Percentiles rank a stretch among this genome's conserved stretches.
These are phyloP conservation scores for Petrocephalus sullivani DNA, from an alignment of 2,797 vertebrate genomes.

Conservation along the genomic window DNA sequence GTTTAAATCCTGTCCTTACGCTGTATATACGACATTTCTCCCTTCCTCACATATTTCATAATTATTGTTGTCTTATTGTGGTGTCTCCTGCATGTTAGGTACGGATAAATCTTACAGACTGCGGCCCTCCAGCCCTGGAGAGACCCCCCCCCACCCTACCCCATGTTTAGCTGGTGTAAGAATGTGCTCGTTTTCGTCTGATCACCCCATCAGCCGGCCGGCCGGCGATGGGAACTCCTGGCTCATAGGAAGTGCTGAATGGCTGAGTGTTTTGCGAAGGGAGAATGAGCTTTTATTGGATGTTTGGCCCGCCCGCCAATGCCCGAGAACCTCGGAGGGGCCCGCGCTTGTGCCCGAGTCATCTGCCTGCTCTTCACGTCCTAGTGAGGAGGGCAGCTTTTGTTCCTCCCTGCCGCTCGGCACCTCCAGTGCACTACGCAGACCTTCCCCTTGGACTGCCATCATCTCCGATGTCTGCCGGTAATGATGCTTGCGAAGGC, in stretches of 20 bases:
- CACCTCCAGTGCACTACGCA: not conserved
- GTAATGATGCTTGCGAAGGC: not conserved
- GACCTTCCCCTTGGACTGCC: not conserved
- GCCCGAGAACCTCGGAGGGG: conserved; percentile 48
- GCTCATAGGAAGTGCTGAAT: conserved; percentile 32
- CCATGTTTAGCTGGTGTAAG: not conserved
- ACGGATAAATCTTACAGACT: not conserved
- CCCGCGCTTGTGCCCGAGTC: conserved; percentile 43
- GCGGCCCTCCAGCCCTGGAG: not conserved
- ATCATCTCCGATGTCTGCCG: not conserved
- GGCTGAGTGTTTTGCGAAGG: conserved; percentile 42
- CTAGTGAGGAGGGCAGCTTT: conserved; percentile 55
- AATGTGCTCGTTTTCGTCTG: conserved; percentile 54
- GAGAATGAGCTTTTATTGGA: conserved; percentile 61
- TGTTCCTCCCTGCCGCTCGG: conserved; percentile 50
- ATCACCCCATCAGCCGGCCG: conserved; percentile 41
- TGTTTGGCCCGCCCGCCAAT: conserved; percentile 51
- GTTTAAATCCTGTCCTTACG: not conserved
- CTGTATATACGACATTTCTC: not conserved
- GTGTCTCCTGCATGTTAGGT: not conserved
- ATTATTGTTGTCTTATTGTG: not conserved
- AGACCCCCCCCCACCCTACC: not conserved
- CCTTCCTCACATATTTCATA: not conserved
- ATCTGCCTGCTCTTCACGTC: conserved; percentile 60
- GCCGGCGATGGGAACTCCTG: conserved; percentile 41